Percentiles rank a stretch among this genome's conserved stretches.
Evolutionary conservation across 2,888 invertebrate genomes (phyloP).

Genomic region (Barypeithes pellucidus): DNA sequence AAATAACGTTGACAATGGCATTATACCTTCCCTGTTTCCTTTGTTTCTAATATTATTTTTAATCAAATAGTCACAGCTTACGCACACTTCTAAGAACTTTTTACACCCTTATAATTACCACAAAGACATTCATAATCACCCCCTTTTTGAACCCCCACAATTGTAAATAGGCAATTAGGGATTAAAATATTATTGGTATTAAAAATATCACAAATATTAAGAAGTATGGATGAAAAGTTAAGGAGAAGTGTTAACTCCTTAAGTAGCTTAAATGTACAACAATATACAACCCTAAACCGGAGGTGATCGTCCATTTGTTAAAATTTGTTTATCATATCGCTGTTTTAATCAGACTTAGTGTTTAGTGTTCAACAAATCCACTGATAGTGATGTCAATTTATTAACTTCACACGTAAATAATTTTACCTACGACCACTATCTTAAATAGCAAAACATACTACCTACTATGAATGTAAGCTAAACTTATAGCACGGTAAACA

Average conservation of each 20-base stretch:
- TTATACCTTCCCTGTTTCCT: background rate
- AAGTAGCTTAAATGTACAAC: conserved; percentile 31
- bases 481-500: too few relatives aligned
- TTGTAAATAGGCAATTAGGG: conserved; percentile 30
- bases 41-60: background rate
- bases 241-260: conserved; percentile 18
- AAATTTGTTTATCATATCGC: background rate
- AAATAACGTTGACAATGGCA: too few relatives aligned
- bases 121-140: conserved; percentile 26
- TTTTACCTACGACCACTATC: too few relatives aligned
- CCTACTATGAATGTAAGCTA: too few relatives aligned
- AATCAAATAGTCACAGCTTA: conserved; percentile 19
- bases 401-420: too few relatives aligned
- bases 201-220: conserved; percentile 28
- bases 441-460: too few relatives aligned
- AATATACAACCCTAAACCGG: conserved; percentile 24
- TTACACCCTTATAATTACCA: conserved; percentile 14
- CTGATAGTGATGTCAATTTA: too few relatives aligned
- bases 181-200: conserved; percentile 33
- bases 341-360: too few relatives aligned
- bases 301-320: conserved; percentile 11
- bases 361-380: too few relatives aligned
- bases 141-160: conserved; percentile 3
- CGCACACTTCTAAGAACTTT: conserved; percentile 22
- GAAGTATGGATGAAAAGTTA: conserved; percentile 24